Conservation (phyloP, 2,113 vertebrate species). For the Oncorhynchus kisutch region DNA sequence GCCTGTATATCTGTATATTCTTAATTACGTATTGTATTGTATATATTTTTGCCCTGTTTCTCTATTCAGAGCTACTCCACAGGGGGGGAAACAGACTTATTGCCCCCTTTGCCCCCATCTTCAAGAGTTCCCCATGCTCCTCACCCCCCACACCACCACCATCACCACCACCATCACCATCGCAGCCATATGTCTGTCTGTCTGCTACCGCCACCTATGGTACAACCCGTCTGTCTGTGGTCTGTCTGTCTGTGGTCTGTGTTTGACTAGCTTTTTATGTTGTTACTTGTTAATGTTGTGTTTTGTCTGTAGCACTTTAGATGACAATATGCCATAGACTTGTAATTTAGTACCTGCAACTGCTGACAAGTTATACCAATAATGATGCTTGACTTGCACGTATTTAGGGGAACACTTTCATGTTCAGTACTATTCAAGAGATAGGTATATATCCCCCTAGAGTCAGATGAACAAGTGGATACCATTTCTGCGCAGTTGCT, state of each 20-base stretch:
- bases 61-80: constrained; percentile 62
- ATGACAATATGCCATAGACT: too few relatives aligned
- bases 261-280: background rate
- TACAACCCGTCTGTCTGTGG: constrained; percentile 40
- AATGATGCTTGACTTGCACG: too few relatives aligned
- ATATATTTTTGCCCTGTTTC: constrained; percentile 29
- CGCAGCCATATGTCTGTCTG: constrained; percentile 67
- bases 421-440: too few relatives aligned
- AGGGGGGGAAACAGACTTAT: constrained; percentile 60
- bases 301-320: constrained; percentile 2
- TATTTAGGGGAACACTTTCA: too few relatives aligned
- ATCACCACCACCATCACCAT: constrained; percentile 62
- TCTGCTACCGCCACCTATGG: constrained; percentile 61
- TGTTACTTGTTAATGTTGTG: background rate
- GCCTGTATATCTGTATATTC: too few relatives aligned
- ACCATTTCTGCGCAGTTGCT: too few relatives aligned
- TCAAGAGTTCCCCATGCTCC: constrained; percentile 55
- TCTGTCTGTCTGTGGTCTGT: background rate
- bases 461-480: too few relatives aligned
- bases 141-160: constrained; percentile 56
- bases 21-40: background rate
- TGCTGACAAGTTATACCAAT: too few relatives aligned
- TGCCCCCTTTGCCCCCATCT: constrained; percentile 69
- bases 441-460: too few relatives aligned
- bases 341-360: too few relatives aligned